These are phyloP conservation scores for Champsocephalus esox DNA, from an alignment of 2,797 vertebrate species.

Conservation along the genomic window DNA sequence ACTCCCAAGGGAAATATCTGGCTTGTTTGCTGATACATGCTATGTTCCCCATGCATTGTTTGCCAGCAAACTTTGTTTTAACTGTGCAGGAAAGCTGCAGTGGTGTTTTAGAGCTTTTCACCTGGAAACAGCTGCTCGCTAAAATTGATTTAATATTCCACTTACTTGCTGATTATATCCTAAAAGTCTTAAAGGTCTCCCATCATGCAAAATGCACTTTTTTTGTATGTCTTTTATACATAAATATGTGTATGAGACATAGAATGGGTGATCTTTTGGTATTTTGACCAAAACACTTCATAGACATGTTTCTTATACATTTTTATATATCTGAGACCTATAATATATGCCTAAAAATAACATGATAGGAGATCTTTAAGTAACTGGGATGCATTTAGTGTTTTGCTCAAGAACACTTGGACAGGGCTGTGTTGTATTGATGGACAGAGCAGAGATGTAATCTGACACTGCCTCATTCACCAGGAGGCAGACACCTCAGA, in stretches of 20 bases:
- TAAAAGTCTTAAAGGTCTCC: background rate
- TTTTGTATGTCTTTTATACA: too few relatives aligned
- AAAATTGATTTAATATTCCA: conserved; percentile 2
- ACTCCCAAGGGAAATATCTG: background rate
- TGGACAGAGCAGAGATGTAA: conserved; percentile 41
- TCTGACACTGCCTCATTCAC: conserved; percentile 43
- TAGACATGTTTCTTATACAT: too few relatives aligned
- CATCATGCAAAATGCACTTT: too few relatives aligned
- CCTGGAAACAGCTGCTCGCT: background rate
- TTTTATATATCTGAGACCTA: too few relatives aligned
- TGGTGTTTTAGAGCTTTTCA: background rate
- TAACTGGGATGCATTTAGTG: background rate
- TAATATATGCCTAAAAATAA: too few relatives aligned
- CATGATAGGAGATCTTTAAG: background rate
- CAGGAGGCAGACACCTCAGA: conserved; percentile 22
- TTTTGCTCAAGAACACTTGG: conserved; percentile 52
- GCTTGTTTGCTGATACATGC: background rate
- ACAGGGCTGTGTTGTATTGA: conserved; percentile 38
- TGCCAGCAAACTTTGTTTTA: background rate
- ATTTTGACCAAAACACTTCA: too few relatives aligned
- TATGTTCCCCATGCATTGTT: background rate
- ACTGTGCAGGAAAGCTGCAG: background rate
- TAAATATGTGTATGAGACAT: too few relatives aligned
- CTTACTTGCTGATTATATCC: background rate
- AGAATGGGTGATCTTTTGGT: too few relatives aligned